These are phyloP conservation scores for Epinotia ramella DNA, from an alignment of 2,888 invertebrate species.

Conservation along the genomic window DNA sequence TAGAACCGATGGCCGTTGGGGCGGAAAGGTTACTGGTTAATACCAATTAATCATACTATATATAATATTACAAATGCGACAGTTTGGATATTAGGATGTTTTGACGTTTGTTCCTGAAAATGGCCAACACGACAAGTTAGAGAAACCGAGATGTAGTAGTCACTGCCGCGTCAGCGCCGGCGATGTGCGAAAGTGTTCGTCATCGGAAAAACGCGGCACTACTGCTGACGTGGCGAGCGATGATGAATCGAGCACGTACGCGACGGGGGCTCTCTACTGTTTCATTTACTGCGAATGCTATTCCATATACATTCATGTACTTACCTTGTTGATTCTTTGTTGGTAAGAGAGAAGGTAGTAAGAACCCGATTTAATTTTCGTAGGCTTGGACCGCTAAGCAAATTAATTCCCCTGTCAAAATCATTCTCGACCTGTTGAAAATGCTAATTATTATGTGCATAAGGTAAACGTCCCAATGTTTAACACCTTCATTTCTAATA, in stretches of 20 bases:
- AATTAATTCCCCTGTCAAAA: background rate
- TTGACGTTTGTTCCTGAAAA: background rate
- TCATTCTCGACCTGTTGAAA: background rate
- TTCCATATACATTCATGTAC: background rate
- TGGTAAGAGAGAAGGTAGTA: background rate
- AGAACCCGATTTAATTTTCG: background rate
- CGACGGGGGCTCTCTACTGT: background rate
- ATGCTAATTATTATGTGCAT: background rate
- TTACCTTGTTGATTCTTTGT: background rate
- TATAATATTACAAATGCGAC: no score
- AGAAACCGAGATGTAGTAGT: slow-evolving; percentile 32
- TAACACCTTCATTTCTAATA: no score
- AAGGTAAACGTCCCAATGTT: no score
- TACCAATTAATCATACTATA: no score
- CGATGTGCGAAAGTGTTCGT: slow-evolving; percentile 62
- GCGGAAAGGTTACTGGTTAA: no score
- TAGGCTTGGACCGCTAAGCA: background rate
- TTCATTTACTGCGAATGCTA: background rate
- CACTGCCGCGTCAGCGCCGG: slow-evolving; percentile 37
- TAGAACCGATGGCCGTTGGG: no score
- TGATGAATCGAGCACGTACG: slow-evolving; percentile 52
- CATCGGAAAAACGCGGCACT: slow-evolving; percentile 57
- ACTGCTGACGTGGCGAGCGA: slow-evolving; percentile 48
- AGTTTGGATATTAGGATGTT: no score
- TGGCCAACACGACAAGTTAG: background rate